phyloP scores from a whole-genome alignment of 2,888 invertebrate genomes.

The Drosophila recens region DNA sequence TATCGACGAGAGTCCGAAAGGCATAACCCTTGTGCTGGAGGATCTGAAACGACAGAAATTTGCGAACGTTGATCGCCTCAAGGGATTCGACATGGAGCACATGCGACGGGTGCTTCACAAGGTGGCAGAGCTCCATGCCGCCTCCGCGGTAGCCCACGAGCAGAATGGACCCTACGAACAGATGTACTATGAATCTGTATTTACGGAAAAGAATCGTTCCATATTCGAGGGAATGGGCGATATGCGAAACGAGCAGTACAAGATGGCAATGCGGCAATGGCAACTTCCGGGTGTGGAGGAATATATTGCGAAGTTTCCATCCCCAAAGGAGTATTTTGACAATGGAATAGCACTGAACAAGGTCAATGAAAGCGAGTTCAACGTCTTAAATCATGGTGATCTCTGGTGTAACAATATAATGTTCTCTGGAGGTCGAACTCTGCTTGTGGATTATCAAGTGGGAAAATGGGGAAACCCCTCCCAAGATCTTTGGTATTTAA shows the following conservation, averaged over 20 bases:
- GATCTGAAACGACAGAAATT: conserved; percentile 71
- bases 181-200: conserved; percentile 38
- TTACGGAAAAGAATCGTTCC: conserved; percentile 48
- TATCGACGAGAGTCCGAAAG: conserved; percentile 61
- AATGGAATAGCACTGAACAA: conserved; percentile 40
- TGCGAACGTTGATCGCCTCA: conserved; percentile 72
- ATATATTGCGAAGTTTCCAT: conserved; percentile 46
- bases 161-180: conserved; percentile 64
- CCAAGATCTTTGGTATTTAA: conserved; percentile 79
- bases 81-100: conserved; percentile 79
- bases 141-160: conserved; percentile 71
- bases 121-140: conserved; percentile 82
- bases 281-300: conserved; percentile 60
- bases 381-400: conserved; percentile 82
- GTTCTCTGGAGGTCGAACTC: conserved; percentile 69
- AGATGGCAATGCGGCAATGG: conserved; percentile 68
- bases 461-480: conserved; percentile 81
- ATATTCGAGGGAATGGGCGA: conserved; percentile 41
- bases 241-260: conserved; percentile 22
- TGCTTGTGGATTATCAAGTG: conserved; percentile 7
- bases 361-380: conserved; percentile 67
- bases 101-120: conserved; percentile 69
- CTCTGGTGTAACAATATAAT: conserved; percentile 82
- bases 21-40: conserved; percentile 74
- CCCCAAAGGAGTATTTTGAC: conserved; percentile 46